phyloP scores from a whole-genome alignment of 2,113 vertebrate species.

The Brachyhypopomus gauderio region DNA sequence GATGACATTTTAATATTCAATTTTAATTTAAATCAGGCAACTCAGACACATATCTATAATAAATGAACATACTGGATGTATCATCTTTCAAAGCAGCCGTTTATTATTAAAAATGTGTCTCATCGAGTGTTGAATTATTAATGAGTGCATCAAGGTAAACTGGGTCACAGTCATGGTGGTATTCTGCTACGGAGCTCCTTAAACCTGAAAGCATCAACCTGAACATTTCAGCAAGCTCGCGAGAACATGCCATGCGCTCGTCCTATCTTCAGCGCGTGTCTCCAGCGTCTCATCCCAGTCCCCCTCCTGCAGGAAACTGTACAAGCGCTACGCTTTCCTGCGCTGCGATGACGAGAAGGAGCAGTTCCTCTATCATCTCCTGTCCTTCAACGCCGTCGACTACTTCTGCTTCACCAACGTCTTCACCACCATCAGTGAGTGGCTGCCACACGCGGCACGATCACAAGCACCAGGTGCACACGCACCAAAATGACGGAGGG shows the following conservation, averaged over 20 bases:
- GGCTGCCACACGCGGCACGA: no score
- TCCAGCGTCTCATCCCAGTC: constrained; percentile 54
- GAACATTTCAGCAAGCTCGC: not conserved
- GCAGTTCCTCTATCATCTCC: constrained; percentile 97
- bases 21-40: constrained; percentile 5
- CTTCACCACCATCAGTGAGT: constrained; percentile 97
- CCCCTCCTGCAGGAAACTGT: constrained; percentile 85
- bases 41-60: constrained; percentile 59
- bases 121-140: constrained; percentile 68
- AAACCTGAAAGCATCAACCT: not conserved
- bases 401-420: constrained; percentile 99
- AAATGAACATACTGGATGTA: constrained; percentile 59
- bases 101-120: constrained; percentile 66
- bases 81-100: constrained; percentile 45
- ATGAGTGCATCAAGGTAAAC: constrained; percentile 62
- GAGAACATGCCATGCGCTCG: constrained; percentile 8
- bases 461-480: not conserved
- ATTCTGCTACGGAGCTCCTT: not conserved
- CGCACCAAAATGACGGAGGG: not conserved
- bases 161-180: constrained; percentile 60
- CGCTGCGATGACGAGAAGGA: constrained; percentile 98
- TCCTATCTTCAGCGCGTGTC: not conserved
- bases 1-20: constrained; percentile 16
- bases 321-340: constrained; percentile 97
- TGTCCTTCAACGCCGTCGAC: constrained; percentile 98